A percentile compares a stretch with the other conserved stretches of the same genome.
phyloP scores from a whole-genome alignment of 2,888 invertebrate genomes.

The Cataglyphis altisquamis region DNA sequence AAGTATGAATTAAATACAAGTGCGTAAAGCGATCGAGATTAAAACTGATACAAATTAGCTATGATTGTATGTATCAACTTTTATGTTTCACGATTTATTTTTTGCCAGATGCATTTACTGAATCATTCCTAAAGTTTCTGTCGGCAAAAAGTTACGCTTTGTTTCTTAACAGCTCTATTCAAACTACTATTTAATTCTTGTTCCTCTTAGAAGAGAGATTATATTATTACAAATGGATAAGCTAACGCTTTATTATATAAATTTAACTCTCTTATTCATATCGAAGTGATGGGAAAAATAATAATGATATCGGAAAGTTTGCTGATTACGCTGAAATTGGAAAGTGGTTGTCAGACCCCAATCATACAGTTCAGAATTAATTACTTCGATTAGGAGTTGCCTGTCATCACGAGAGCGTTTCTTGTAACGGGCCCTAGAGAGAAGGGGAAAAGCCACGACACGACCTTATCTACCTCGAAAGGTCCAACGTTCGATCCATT shows the following conservation, averaged over 20 bases:
- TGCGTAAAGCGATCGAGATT: constrained; percentile 28
- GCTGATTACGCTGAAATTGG: constrained; percentile 35
- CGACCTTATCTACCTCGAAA: constrained; percentile 53
- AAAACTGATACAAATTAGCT: constrained; percentile 8
- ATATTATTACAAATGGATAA: background rate
- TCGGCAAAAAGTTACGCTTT: background rate
- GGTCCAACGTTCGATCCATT: constrained; percentile 54
- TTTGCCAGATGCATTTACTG: background rate
- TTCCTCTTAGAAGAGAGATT: background rate
- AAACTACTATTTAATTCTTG: background rate
- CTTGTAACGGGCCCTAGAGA: constrained; percentile 16
- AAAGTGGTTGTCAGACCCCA: constrained; percentile 22
- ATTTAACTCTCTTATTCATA: background rate
- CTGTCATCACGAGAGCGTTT: constrained; percentile 47
- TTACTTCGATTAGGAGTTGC: constrained; percentile 51
- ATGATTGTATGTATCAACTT: constrained; percentile 24
- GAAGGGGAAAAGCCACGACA: constrained; percentile 42
- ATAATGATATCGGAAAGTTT: constrained; percentile 11
- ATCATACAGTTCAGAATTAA: constrained; percentile 48
- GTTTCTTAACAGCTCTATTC: background rate
- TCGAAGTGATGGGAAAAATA: constrained; percentile 18
- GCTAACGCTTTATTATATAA: background rate
- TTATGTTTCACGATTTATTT: background rate
- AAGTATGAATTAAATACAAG: constrained; percentile 44
- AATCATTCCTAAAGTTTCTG: background rate